Evolutionary conservation across 2,113 vertebrate species (phyloP), one percentile per base, ranked within the genome.

Genomic region (Lonchura striata): DNA sequence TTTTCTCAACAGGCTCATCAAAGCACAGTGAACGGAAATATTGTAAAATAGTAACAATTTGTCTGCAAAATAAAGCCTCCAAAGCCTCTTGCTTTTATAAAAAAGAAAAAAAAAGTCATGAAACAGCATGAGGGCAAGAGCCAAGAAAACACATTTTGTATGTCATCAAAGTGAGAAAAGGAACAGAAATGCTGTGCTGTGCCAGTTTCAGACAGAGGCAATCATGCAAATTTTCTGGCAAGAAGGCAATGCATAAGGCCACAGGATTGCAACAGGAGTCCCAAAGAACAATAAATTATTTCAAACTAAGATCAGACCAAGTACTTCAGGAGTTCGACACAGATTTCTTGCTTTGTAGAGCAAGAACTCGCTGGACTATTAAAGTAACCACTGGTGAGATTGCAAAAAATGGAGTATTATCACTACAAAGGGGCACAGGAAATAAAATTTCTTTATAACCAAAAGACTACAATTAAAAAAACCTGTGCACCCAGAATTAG

Each of bases 21-120:
- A 97, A 98, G 91, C 83, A 94, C 31, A 94, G 94, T 53, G 88
- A 96, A 96, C 2, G 11, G 97, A 97, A 98, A 96, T 95, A 95
- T 30, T 95, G 54, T 96, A 97, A 96, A 90, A 88, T 94, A 82
- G 96, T 94, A 97, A 92, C 87, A 96, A 89, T 95, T 97, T 15
- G 42, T 90, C 70, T 87, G 86, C 23, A 56, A 97, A 95, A 96
- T 20, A 89, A 57, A 97, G 81, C 91, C 78, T 96, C 93, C 94
- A 97, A 97, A 95, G 77, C 60, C 92, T 96, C 94, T 97, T 89
- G 63, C 63, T 90, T 97, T 93, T 96, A 88, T 96, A 14, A 13
- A 46, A 35, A 92, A 80, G 90, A n/a, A n/a, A n/a, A 75, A 46
- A 60, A 30, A 41, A 75, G 52, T 63, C 63, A 95, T 94, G 94